These are phyloP conservation scores for Otis tarda DNA, from an alignment of 2,113 vertebrate genomes.

Conservation along the genomic window DNA sequence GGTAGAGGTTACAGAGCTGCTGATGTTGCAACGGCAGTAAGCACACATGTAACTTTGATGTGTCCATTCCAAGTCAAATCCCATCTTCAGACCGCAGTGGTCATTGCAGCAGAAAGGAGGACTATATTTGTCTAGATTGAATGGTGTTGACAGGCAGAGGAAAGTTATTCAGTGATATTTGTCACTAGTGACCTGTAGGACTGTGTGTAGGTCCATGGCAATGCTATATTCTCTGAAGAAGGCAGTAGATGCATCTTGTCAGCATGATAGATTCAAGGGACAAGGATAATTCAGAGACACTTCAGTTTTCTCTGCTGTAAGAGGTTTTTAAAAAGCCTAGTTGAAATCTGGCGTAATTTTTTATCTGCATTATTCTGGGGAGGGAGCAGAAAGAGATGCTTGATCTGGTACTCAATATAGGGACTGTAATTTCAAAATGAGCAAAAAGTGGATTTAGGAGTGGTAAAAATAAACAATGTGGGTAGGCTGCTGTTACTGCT, in stretches of 20 bases:
- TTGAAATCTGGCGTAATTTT: neutral
- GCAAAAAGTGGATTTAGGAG: neutral
- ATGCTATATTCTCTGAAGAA: neutral
- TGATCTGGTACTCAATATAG: neutral
- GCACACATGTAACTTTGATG: neutral
- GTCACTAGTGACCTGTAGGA: neutral
- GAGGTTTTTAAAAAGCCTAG: neutral
- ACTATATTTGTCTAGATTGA: neutral
- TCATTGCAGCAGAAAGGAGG: neutral
- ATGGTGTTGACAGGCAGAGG: neutral
- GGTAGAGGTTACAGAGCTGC: neutral
- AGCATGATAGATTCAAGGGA: neutral
- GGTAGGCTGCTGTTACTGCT: neutral
- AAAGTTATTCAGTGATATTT: neutral
- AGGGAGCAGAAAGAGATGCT: neutral
- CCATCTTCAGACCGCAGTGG: neutral
- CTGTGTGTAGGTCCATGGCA: neutral
- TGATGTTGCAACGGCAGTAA: neutral
- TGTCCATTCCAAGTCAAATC: neutral
- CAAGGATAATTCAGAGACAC: neutral
- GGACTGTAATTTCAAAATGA: neutral
- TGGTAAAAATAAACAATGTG: neutral
- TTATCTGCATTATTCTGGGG: neutral
- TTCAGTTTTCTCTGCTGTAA: neutral
- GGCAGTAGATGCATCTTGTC: neutral